Conservation (phyloP, 2,888 invertebrate species). For the Macaria notata region DNA sequence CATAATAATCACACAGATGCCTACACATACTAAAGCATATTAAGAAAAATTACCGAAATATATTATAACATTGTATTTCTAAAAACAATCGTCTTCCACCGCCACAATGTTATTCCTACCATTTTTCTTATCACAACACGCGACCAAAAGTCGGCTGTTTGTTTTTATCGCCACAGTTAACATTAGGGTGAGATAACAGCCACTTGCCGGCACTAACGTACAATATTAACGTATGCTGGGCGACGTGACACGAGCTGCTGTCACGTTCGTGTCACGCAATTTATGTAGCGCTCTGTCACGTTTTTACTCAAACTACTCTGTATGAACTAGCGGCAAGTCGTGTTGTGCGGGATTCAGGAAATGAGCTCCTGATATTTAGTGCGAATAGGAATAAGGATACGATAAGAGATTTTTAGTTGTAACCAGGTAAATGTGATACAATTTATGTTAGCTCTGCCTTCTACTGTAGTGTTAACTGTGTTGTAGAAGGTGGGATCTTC, state of each 20-base stretch:
- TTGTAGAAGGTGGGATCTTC: no score
- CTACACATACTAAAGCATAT: no score
- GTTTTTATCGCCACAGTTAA: constrained; percentile 30
- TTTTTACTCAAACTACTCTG: constrained; percentile 17
- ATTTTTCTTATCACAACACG: no score
- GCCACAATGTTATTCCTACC: neutral
- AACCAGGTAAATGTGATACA: no score
- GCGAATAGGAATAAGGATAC: no score
- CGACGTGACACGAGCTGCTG: constrained; percentile 31
- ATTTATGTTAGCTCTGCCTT: no score
- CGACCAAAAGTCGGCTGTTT: constrained; percentile 20
- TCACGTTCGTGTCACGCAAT: constrained; percentile 43
- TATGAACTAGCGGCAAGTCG: constrained; percentile 13
- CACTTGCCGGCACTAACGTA: constrained; percentile 32
- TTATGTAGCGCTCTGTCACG: constrained; percentile 38
- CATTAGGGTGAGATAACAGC: constrained; percentile 30
- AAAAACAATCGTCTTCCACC: neutral
- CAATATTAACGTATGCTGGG: constrained; percentile 39
- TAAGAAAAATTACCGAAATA: no score
- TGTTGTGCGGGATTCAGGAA: constrained; percentile 6
- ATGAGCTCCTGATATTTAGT: neutral
- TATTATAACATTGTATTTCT: no score
- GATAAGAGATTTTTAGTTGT: no score
- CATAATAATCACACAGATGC: no score
- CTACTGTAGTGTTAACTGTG: no score